phyloP scores from a whole-genome alignment of 1,140 invertebrate genomes.

The Anoplolepis gracilipes region DNA sequence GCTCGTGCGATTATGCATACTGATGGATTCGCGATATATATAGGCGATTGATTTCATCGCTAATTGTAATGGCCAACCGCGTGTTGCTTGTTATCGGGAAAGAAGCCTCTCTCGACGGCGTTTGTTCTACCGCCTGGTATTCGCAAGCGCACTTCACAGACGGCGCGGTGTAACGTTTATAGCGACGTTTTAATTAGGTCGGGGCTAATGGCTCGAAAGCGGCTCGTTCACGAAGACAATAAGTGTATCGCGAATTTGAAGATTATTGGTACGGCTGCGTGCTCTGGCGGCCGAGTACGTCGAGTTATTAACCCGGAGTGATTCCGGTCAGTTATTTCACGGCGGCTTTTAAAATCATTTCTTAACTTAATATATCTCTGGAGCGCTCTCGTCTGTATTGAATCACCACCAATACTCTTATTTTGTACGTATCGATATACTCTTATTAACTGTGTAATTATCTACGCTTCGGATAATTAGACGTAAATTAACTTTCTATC shows the following conservation, averaged over 20 bases:
- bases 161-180: constrained; percentile 21
- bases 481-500: constrained; percentile 51
- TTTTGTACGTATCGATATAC: constrained; percentile 39
- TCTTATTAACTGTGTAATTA: constrained; percentile 47
- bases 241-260: constrained; percentile 44
- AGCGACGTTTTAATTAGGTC: constrained; percentile 68
- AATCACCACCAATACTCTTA: background rate
- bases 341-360: constrained; percentile 54
- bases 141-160: background rate
- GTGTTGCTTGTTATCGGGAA: constrained; percentile 68
- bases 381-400: background rate
- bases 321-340: constrained; percentile 55
- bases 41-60: constrained; percentile 75
- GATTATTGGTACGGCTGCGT: constrained; percentile 42
- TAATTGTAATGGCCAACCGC: constrained; percentile 78
- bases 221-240: constrained; percentile 34
- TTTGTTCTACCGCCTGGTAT: background rate
- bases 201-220: constrained; percentile 48
- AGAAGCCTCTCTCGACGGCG: background rate
- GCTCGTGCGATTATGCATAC: constrained; percentile 77
- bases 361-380: background rate
- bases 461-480: constrained; percentile 42
- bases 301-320: constrained; percentile 33
- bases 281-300: background rate
- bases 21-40: constrained; percentile 59